Evolutionary conservation across 2,797 vertebrate genomes (phyloP), one percentile per base, ranked within the genome.

Genomic region (Danio albolineatus): DNA sequence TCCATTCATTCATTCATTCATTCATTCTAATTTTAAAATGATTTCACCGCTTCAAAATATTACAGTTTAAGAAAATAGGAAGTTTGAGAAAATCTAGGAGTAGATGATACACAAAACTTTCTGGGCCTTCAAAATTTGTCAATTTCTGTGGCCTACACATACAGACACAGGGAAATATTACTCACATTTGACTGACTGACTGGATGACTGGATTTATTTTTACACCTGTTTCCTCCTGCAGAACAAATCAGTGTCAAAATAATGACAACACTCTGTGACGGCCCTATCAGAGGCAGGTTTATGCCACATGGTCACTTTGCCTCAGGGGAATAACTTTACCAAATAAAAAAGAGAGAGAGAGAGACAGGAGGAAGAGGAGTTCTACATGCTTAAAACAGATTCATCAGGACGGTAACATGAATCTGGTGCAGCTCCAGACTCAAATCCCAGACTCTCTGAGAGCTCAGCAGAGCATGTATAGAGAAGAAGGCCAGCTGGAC

Each of bases 201-300:
- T 51, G 48, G 51, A 51, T 10, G 48, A 28, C 8, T 4, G 4
- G 14, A 51, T 53, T 64, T 75, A 60, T 51, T 43, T 75, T 51
- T 41, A 28, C 28, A 28, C 28, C 28, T 28, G 28, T 12, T 51
- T 44, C 38, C 12, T 10, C 38, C 54, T 46, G 70, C 17, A 64
- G 36, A 64, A 43, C 46, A 54, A 17, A 54, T 76, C 17, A 53
- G 36, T 76, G 73, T 76, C 73, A 54, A 76, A 76, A 41, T 53
- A 39, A 64, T 41, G 73, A 19, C 36, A 19, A 16, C 73, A 51
- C 46, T 62, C 17, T 41, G 44, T 41, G 44, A 62, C 46, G 3
- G 38, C 4, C 60, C 48, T 21, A 76, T 76, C 36, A 54, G 38
- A 43, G 17, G 5, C 6, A 0, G 21, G 60, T 41, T 14, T 64